A percentile compares a stretch with the other conserved stretches of the same genome.
phyloP scores from a whole-genome alignment of 2,113 vertebrate genomes.

The Cryptoleucopteryx plumbea region DNA sequence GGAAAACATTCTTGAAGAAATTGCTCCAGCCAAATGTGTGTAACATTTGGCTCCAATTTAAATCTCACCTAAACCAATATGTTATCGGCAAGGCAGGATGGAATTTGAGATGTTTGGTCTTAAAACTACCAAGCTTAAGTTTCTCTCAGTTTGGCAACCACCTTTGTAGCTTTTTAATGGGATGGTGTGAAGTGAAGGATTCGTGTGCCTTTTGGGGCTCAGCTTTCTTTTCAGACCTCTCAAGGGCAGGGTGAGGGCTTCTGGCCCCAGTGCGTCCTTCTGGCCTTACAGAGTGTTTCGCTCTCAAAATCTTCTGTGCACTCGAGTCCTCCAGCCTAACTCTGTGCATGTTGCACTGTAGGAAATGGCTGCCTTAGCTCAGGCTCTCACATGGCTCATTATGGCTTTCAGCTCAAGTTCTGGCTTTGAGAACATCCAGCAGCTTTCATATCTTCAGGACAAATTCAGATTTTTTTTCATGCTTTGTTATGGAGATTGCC shows the following conservation, averaged over 20 bases:
- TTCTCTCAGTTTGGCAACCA: not conserved
- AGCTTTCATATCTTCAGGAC: not conserved
- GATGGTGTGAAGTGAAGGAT: fast-evolving
- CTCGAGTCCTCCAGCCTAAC: not conserved
- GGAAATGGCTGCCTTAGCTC: not conserved
- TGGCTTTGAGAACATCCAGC: not conserved
- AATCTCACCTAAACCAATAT: slow-evolving; percentile 12
- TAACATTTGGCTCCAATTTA: not conserved
- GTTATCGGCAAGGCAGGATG: not conserved
- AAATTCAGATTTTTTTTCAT: not conserved
- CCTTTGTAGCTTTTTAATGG: fast-evolving
- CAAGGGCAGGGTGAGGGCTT: fast-evolving
- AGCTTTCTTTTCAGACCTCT: not conserved
- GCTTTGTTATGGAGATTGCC: not conserved
- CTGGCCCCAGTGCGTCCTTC: not conserved
- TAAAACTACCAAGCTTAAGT: not conserved
- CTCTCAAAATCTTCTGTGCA: not conserved
- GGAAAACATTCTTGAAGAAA: slow-evolving; percentile 49
- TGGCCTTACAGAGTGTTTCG: fast-evolving
- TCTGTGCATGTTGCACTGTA: fast-evolving
- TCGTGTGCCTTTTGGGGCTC: fast-evolving
- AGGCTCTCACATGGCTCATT: fast-evolving
- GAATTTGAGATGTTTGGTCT: not conserved
- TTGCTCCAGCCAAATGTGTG: not conserved
- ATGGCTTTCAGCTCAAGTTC: not conserved